Conservation (phyloP, 1,140 invertebrate species). For the Arctopsyche grandis region DNA sequence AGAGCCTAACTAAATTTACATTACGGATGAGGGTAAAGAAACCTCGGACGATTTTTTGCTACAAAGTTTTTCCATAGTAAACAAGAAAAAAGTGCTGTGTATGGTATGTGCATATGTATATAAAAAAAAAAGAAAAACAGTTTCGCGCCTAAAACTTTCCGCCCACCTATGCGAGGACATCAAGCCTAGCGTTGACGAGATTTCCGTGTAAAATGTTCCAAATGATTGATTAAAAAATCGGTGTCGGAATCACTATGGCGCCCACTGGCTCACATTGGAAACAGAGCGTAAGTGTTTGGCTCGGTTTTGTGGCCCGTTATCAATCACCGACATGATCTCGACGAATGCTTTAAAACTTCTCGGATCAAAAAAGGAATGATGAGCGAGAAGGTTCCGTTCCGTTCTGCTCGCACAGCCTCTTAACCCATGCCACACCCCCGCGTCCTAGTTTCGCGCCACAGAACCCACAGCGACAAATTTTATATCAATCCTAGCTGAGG, state of each 20-base stretch:
- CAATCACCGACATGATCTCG: too few species aligned
- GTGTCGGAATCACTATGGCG: not conserved
- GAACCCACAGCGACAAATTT: too few species aligned
- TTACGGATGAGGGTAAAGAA: slow-evolving; percentile 16
- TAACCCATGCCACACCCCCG: too few species aligned
- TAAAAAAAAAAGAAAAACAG: not conserved
- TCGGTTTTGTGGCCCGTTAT: not conserved
- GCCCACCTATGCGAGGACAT: too few species aligned
- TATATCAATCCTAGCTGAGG: too few species aligned
- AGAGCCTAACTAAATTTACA: slow-evolving; percentile 19
- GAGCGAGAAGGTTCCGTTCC: too few species aligned
- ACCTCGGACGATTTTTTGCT: not conserved
- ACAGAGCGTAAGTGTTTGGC: not conserved
- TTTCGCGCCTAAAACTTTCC: not conserved
- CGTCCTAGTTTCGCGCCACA: too few species aligned
- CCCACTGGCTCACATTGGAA: slow-evolving; percentile 17
- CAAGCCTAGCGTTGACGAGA: not conserved
- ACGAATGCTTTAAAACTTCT: too few species aligned
- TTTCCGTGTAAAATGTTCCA: not conserved
- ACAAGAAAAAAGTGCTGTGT: not conserved
- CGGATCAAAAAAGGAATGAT: too few species aligned
- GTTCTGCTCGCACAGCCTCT: too few species aligned
- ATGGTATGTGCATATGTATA: too few species aligned
- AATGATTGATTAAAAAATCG: slow-evolving; percentile 21
- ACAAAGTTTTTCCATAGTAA: not conserved